Evolutionary conservation across 2,797 vertebrate species (phyloP), one percentile per base, ranked within the genome.

Genomic region (Antennarius maculatus): DNA sequence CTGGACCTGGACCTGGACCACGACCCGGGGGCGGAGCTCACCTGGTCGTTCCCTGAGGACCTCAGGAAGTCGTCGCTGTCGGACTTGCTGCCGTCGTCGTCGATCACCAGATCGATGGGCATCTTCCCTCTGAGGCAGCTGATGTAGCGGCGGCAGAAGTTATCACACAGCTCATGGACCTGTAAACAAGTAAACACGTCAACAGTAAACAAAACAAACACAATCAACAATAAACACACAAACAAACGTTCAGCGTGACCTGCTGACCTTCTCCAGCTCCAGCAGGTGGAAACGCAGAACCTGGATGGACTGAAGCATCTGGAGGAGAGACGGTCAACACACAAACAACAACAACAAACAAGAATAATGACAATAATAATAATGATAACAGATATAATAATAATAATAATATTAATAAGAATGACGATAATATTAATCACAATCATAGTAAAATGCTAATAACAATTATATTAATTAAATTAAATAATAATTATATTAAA

Each of bases 51-150:
- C 71, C 94, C 95, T 63, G 96, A 94, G 0, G 79, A 87, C 92
- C 95, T 92, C 68, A 93, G 93, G 88, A 96, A 95, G 66, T 97
- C 96, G 91, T 97, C 96, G 29, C 93, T 95, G 91, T 97, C 96
- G 66, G 95, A 97, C 77, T 96, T 97, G 85, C 94, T 95, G 73
- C 94, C 95, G 83, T 98, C 96, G 88, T 97, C 95, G 71, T 97
- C 96, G 80, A 96, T 95, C 61, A 97, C 96, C 93, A 97, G 92
- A 89, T 98, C 96, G 66, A 97, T 96, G 45, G 96, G 96, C 96
- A 97, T 97, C 88, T 98, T 98, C 64, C 96, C 96, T 90, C 97
- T 98, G 92, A 98, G 95, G 90, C 96, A 98, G 94, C 95, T 97
- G 93, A 97, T 97, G 92, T 98, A 97, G 79, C 96, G 96, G 89